These are phyloP conservation scores for Tortrix viridana DNA, from an alignment of 2,888 invertebrate species.

Conservation along the genomic window DNA sequence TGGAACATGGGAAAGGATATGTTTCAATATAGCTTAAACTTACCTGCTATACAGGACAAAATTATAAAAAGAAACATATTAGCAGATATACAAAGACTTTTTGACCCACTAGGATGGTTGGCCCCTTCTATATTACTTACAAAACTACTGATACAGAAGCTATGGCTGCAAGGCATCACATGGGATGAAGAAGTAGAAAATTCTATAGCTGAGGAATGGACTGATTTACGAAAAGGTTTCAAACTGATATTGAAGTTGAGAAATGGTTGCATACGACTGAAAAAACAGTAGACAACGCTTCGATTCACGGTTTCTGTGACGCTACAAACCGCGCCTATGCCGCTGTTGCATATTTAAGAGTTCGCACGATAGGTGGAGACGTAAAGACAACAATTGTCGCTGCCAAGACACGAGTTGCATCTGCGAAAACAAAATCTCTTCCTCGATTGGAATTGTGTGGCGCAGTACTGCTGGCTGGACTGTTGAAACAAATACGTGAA, in stretches of 20 bases:
- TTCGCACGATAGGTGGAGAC: neutral
- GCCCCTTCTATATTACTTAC: constrained; percentile 40
- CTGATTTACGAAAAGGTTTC: neutral
- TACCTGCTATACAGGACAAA: constrained; percentile 19
- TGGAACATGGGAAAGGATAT: constrained; percentile 44
- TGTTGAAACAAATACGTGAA: constrained; percentile 27
- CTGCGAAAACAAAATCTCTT: constrained; percentile 20
- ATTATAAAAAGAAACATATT: constrained; percentile 46
- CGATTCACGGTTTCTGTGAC: constrained; percentile 32
- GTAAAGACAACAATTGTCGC: constrained; percentile 12
- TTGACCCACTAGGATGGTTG: constrained; percentile 43
- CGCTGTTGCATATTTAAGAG: constrained; percentile 32
- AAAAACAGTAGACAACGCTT: neutral
- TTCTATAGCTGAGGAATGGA: constrained; percentile 11
- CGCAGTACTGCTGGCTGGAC: constrained; percentile 27
- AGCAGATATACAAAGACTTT: constrained; percentile 41
- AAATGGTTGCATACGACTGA: constrained; percentile 15
- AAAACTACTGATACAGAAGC: constrained; percentile 44
- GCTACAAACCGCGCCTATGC: constrained; percentile 35
- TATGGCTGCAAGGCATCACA: constrained; percentile 39
- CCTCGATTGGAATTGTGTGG: constrained; percentile 31
- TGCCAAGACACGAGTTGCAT: constrained; percentile 26
- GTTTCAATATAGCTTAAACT: constrained; percentile 41
- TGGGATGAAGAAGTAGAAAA: constrained; percentile 19
- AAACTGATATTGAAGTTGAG: neutral